phyloP scores from a whole-genome alignment of 2,888 invertebrate species.

The Dione vanillae region DNA sequence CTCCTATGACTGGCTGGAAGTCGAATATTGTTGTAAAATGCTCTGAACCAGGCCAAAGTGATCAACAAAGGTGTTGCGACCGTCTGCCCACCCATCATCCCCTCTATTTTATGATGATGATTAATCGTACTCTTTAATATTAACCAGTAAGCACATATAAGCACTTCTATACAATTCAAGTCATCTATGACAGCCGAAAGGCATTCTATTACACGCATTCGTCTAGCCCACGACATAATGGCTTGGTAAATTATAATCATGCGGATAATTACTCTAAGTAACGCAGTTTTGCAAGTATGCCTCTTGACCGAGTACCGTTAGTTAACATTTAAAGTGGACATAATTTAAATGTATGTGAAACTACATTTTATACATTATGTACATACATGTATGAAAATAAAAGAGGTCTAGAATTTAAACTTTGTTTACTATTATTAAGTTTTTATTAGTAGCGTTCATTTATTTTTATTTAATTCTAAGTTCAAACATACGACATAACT shows the following conservation, averaged over 20 bases:
- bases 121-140: background rate
- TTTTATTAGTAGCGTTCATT: too few species aligned
- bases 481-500: too few species aligned
- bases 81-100: too few species aligned
- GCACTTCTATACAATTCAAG: background rate
- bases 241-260: slow-evolving; percentile 18
- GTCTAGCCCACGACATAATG: background rate
- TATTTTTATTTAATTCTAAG: too few species aligned
- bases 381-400: background rate
- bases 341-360: slow-evolving; percentile 1
- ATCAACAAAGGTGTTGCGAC: too few species aligned
- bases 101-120: too few species aligned
- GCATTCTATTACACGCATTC: slow-evolving; percentile 17
- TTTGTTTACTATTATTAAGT: too few species aligned
- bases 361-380: background rate
- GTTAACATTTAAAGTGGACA: slow-evolving; percentile 19
- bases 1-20: too few species aligned
- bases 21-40: too few species aligned
- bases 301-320: slow-evolving; percentile 19
- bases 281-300: slow-evolving; percentile 20
- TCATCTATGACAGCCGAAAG: background rate
- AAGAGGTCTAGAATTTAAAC: too few species aligned
- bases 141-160: background rate
- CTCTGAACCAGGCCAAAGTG: too few species aligned
- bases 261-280: slow-evolving; percentile 23